Conservation (phyloP, 2,888 invertebrate species). For the Hetaerina titia region DNA sequence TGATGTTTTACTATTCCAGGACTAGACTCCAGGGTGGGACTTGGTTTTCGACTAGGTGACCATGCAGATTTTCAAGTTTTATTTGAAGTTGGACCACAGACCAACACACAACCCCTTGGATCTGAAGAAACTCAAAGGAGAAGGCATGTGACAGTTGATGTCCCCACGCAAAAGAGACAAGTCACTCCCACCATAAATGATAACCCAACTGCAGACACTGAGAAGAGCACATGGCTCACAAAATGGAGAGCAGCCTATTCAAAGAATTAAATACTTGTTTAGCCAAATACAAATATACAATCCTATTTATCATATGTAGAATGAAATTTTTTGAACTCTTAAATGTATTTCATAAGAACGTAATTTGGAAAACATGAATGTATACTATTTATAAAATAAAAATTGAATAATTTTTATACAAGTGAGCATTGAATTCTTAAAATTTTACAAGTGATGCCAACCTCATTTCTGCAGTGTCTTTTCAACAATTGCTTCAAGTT, state of each 20-base stretch:
- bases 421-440: no score
- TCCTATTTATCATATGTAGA: not conserved
- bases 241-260: slow-evolving; percentile 32
- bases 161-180: not conserved
- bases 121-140: slow-evolving; percentile 46
- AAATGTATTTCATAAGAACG: not conserved
- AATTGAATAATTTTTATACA: no score
- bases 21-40: slow-evolving; percentile 88
- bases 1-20: slow-evolving; percentile 81
- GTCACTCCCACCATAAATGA: not conserved
- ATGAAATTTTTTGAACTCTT: not conserved
- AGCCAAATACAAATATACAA: no score
- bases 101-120: slow-evolving; percentile 84
- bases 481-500: no score
- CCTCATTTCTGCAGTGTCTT: no score
- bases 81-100: slow-evolving; percentile 88
- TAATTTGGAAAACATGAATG: not conserved
- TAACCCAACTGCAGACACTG: not conserved
- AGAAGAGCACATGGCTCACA: slow-evolving; percentile 26
- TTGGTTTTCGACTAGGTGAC: slow-evolving; percentile 89
- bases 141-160: slow-evolving; percentile 40
- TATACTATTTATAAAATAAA: not conserved
- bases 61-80: slow-evolving; percentile 90
- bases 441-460: no score
- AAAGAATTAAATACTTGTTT: not conserved